Percentiles rank a stretch among this genome's conserved stretches.
Conservation (phyloP, 2,888 invertebrate species). For the Oxytorus armatus region DNA sequence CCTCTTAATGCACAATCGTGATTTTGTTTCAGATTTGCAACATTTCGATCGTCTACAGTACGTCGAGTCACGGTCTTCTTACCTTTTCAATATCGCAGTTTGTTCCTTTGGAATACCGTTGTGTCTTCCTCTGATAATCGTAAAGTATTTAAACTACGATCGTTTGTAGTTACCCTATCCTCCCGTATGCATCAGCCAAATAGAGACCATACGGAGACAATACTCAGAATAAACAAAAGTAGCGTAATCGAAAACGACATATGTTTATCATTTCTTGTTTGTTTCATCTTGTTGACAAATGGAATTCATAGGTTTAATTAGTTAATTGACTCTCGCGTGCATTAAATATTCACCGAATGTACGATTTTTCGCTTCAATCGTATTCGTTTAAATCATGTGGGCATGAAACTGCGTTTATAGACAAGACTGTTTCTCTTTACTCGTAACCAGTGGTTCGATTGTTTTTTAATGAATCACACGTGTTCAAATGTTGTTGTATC, state of each 20-base stretch:
- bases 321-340: too few species aligned
- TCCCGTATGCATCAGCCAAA: conserved; percentile 6
- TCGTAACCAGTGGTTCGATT: background rate
- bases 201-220: too few species aligned
- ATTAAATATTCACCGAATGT: too few species aligned
- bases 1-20: background rate
- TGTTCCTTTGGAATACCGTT: conserved; percentile 7
- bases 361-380: too few species aligned
- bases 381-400: too few species aligned
- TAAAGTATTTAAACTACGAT: conserved; percentile 32
- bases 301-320: background rate
- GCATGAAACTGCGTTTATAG: too few species aligned
- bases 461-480: conserved; percentile 4
- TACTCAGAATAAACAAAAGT: too few species aligned
- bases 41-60: background rate
- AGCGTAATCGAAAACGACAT: background rate
- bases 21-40: background rate
- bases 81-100: conserved; percentile 26
- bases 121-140: background rate
- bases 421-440: background rate
- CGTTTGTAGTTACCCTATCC: conserved; percentile 7
- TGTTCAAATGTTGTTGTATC: conserved; percentile 30
- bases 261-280: background rate
- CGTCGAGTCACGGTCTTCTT: background rate
- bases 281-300: too few species aligned